Percentiles rank a stretch among this genome's conserved stretches.
phyloP scores from a whole-genome alignment of 2,797 vertebrate species.

The Crocodylus rhombifer region DNA sequence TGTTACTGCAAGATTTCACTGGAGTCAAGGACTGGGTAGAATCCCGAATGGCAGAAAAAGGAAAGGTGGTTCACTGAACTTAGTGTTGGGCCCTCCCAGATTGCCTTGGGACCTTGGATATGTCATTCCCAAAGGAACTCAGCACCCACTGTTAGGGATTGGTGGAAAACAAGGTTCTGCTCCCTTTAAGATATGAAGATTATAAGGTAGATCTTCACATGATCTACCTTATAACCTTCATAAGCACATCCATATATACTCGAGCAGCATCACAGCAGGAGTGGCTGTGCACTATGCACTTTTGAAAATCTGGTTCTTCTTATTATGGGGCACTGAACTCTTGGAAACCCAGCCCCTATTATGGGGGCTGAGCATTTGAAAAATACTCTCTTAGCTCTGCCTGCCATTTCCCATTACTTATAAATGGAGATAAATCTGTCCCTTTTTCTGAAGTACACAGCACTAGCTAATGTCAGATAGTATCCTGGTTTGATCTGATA shows the following conservation, averaged over 20 bases:
- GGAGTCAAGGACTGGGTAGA: background rate
- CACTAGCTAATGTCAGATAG: background rate
- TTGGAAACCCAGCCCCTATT: background rate
- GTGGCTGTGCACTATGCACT: background rate
- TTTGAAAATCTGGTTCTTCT: background rate
- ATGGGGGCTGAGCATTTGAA: background rate
- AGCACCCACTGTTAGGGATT: no score
- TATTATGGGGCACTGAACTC: background rate
- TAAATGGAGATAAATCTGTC: background rate
- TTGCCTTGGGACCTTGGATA: background rate
- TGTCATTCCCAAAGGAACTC: background rate
- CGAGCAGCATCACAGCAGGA: background rate
- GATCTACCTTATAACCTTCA: no score
- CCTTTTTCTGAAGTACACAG: background rate
- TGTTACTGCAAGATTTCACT: background rate
- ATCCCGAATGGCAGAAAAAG: background rate
- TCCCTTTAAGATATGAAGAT: background rate
- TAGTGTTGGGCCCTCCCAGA: background rate
- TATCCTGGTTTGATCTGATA: fast-evolving
- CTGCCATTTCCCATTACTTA: background rate
- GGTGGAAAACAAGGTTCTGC: background rate
- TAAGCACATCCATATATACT: no score
- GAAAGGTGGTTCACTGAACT: background rate
- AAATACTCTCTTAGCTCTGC: background rate
- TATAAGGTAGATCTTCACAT: background rate